Conservation (phyloP, 2,888 invertebrate species). For the Frankliniella intonsa region DNA sequence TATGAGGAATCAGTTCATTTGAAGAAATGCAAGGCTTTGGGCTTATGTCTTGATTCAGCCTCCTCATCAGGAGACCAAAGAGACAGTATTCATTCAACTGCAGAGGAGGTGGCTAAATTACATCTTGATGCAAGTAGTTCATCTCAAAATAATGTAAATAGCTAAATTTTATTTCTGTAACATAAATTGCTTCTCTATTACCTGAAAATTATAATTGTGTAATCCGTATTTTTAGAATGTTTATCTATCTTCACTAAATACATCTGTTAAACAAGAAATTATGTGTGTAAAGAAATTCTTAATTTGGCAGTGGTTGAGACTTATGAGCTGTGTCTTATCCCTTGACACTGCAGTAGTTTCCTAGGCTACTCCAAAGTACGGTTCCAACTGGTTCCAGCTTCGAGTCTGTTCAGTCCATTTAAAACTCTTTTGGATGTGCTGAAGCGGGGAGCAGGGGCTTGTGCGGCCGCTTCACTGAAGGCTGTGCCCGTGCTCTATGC, state of each 20-base stretch:
- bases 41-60: not conserved
- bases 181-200: not conserved
- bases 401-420: too few relatives aligned
- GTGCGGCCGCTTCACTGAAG: not conserved
- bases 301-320: too few relatives aligned
- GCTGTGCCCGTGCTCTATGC: not conserved
- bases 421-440: not conserved
- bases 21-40: not conserved
- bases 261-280: too few relatives aligned
- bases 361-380: too few relatives aligned
- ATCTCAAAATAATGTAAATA: too few relatives aligned
- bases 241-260: not conserved
- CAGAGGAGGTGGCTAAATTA: not conserved
- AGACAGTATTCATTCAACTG: not conserved
- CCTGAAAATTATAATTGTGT: too few relatives aligned
- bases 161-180: not conserved
- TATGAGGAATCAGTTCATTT: slow-evolving; percentile 56
- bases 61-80: not conserved
- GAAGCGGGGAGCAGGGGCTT: not conserved
- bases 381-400: too few relatives aligned
- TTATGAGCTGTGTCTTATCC: too few relatives aligned
- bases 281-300: not conserved
- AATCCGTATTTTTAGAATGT: too few relatives aligned
- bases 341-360: not conserved
- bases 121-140: not conserved